These are phyloP conservation scores for Equus quagga DNA, from an alignment of 2,113 vertebrate species.

Conservation along the genomic window DNA sequence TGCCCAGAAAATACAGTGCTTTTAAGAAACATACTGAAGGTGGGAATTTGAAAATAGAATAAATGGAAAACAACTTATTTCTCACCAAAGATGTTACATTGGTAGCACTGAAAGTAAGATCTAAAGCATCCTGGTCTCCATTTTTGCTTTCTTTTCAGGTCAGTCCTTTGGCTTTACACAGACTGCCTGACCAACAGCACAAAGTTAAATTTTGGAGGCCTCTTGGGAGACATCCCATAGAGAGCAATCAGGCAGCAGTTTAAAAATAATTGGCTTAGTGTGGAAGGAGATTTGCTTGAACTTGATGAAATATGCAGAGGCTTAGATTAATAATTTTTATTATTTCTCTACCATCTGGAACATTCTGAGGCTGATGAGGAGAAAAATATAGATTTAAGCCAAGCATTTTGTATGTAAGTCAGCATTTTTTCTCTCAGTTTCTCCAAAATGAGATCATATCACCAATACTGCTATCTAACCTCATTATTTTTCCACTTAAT, in stretches of 20 bases:
- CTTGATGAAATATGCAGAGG: conserved; percentile 10
- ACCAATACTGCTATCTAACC: not conserved
- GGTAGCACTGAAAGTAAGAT: conserved; percentile 1
- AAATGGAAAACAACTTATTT: conserved; percentile 46
- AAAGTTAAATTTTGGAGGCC: conserved; percentile 48
- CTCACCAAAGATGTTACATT: not conserved
- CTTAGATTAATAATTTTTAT: conserved; percentile 29
- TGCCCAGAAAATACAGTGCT: not conserved
- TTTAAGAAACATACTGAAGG: not conserved
- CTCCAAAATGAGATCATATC: not conserved
- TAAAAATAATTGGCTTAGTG: conserved; percentile 55
- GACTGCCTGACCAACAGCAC: not conserved
- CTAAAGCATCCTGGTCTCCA: not conserved
- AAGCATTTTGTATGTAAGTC: not conserved
- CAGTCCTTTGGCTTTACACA: not conserved
- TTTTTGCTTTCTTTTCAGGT: conserved; percentile 46
- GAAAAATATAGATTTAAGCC: not conserved
- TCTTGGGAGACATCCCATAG: not conserved
- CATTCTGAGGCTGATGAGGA: not conserved
- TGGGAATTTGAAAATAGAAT: conserved; percentile 56
- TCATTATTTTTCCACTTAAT: conserved; percentile 4
- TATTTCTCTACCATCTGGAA: conserved; percentile 15
- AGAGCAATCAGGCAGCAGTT: conserved; percentile 25
- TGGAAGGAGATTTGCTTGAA: conserved; percentile 52
- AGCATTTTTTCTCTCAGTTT: not conserved